phyloP scores from a whole-genome alignment of 2,888 invertebrate species.

The Lacanobia wlatinum region DNA sequence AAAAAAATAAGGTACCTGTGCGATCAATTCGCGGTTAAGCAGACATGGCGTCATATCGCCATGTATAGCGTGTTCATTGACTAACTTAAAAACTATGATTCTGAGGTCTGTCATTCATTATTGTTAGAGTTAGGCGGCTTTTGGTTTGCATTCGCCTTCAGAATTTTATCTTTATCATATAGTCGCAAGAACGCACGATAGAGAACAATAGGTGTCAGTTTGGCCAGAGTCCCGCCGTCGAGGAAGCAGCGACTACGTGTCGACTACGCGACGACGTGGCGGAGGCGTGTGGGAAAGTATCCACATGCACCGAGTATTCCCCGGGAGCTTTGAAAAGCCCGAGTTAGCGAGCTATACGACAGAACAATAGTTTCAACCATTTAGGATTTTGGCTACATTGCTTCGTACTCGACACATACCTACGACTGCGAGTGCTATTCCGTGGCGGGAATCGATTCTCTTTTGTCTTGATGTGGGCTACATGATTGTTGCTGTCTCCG shows the following conservation, averaged over 20 bases:
- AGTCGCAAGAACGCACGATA: slow-evolving; percentile 23
- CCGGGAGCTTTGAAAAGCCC: slow-evolving; percentile 53
- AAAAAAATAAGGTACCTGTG: neutral
- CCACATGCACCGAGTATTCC: slow-evolving; percentile 68
- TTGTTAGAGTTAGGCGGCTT: neutral
- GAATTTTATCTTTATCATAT: slow-evolving; percentile 41
- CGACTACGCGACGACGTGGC: slow-evolving; percentile 30
- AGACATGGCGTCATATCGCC: neutral
- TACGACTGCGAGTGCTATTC: slow-evolving; percentile 58
- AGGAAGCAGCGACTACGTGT: slow-evolving; percentile 18
- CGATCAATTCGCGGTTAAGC: neutral
- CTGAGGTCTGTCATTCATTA: neutral
- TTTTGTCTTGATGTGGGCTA: slow-evolving; percentile 59
- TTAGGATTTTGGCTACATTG: slow-evolving; percentile 66
- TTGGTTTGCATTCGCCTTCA: neutral
- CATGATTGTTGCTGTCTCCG: slow-evolving; percentile 40
- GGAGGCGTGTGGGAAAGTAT: slow-evolving; percentile 70
- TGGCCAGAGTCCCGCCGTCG: slow-evolving; percentile 61
- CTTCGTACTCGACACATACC: slow-evolving; percentile 55
- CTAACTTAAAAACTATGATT: neutral
- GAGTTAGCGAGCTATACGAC: slow-evolving; percentile 58
- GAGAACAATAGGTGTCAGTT: slow-evolving; percentile 64
- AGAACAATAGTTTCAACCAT: slow-evolving; percentile 66
- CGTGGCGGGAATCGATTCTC: slow-evolving; percentile 64
- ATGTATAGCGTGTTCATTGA: neutral